A percentile compares a stretch with the other conserved stretches of the same genome.
Evolutionary conservation across 2,888 invertebrate genomes (phyloP).

Genomic region (Psylliodes chrysocephalus): DNA sequence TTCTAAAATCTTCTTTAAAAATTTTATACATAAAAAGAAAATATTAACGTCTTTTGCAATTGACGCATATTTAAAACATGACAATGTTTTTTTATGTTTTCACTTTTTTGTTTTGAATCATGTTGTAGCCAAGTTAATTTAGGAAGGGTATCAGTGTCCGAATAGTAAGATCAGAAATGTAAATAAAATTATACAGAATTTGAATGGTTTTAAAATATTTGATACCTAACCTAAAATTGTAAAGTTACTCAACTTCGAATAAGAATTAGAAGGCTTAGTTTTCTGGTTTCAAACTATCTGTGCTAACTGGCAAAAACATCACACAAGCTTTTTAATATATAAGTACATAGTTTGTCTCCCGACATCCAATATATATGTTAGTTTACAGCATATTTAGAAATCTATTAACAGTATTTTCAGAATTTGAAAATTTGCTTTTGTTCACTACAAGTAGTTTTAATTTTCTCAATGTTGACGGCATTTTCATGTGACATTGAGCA

Average conservation of each 20-base stretch:
- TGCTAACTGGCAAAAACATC: conserved; percentile 31
- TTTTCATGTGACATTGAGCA: conserved; percentile 39
- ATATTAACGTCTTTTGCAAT: too few species aligned
- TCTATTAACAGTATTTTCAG: conserved; percentile 43
- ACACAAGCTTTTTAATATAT: conserved; percentile 28
- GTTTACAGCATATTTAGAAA: conserved; percentile 37
- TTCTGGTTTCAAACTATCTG: conserved; percentile 21
- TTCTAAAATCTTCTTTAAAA: too few species aligned
- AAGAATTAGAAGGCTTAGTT: conserved; percentile 20
- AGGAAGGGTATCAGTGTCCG: conserved; percentile 7
- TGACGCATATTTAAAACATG: too few species aligned
- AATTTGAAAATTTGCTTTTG: conserved; percentile 42
- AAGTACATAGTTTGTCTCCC: conserved; percentile 24
- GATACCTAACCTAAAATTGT: conserved; percentile 13
- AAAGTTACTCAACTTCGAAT: conserved; percentile 10
- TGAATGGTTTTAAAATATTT: neutral
- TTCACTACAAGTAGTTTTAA: conserved; percentile 43
- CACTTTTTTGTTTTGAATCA: neutral
- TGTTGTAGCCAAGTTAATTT: conserved; percentile 23
- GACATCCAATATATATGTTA: conserved; percentile 37
- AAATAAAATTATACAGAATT: neutral
- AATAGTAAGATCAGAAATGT: neutral
- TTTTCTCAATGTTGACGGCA: conserved; percentile 41
- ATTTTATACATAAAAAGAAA: too few species aligned
- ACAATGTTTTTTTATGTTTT: neutral